Percentiles rank a stretch among this genome's conserved stretches.
These are phyloP conservation scores for Leptobrachium leishanense DNA, from an alignment of 2,113 vertebrate genomes.

Conservation along the genomic window DNA sequence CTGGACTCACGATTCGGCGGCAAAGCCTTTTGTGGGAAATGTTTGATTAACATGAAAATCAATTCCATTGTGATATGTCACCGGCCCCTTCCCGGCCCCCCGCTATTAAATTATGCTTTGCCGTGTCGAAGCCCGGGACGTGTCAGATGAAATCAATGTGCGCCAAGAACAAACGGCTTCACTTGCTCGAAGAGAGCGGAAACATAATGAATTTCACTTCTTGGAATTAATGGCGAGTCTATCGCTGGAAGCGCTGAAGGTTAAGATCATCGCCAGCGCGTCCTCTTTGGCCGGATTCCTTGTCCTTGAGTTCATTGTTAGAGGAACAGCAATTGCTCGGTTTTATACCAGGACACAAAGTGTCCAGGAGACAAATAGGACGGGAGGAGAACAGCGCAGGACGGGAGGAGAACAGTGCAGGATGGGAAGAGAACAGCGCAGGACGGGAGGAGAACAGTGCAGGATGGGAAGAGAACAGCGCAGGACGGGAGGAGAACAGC, in stretches of 20 bases:
- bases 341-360: no score
- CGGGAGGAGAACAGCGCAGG: no score
- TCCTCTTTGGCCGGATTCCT: slow-evolving; percentile 30
- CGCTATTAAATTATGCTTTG: slow-evolving; percentile 10
- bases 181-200: slow-evolving; percentile 20
- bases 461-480: no score
- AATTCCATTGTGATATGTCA: background rate
- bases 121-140: background rate
- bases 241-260: slow-evolving; percentile 41
- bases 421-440: no score
- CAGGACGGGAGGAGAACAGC: no score
- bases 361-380: no score
- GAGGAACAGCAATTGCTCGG: no score
- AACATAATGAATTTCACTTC: slow-evolving; percentile 43
- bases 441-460: no score
- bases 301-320: no score
- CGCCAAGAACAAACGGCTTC: slow-evolving; percentile 11
- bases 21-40: background rate
- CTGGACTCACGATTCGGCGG: no score
- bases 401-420: no score
- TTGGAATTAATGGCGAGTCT: slow-evolving; percentile 45
- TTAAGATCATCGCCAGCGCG: slow-evolving; percentile 34
- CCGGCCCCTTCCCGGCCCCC: no score
- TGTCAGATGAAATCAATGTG: slow-evolving; percentile 24
- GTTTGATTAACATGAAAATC: background rate